These are phyloP conservation scores for Luscinia megarhynchos DNA, from an alignment of 2,797 vertebrate species.

Conservation along the genomic window DNA sequence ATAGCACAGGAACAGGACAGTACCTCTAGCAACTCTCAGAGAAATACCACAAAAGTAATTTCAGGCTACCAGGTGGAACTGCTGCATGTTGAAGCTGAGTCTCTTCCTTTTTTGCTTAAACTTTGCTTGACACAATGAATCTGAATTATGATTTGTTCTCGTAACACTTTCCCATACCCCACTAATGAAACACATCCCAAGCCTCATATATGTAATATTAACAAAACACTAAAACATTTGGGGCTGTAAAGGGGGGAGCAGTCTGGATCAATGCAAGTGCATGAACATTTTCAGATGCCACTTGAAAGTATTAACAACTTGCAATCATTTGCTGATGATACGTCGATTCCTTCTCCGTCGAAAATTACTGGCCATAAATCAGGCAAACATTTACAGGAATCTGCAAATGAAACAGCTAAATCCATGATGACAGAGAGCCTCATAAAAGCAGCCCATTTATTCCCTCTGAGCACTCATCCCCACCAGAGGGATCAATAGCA, in stretches of 20 bases:
- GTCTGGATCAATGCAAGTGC: slow-evolving; percentile 80
- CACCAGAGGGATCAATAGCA: slow-evolving; percentile 80
- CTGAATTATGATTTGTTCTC: slow-evolving; percentile 15
- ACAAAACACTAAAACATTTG: slow-evolving; percentile 52
- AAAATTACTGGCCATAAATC: slow-evolving; percentile 88
- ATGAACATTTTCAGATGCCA: slow-evolving; percentile 78
- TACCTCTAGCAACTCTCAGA: not conserved
- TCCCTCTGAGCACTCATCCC: slow-evolving; percentile 78
- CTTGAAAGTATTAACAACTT: slow-evolving; percentile 81
- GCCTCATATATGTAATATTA: not conserved
- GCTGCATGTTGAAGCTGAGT: not conserved
- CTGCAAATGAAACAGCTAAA: slow-evolving; percentile 87
- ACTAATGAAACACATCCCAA: not conserved
- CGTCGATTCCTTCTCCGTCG: slow-evolving; percentile 73
- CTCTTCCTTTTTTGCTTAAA: not conserved
- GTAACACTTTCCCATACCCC: not conserved
- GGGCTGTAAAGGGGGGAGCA: slow-evolving; percentile 73
- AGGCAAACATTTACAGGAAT: slow-evolving; percentile 87
- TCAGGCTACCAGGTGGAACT: not conserved
- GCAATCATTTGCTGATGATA: slow-evolving; percentile 76
- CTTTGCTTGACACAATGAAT: not conserved
- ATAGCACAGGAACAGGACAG: not conserved
- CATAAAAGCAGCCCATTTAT: slow-evolving; percentile 83
- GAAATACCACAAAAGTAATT: not conserved
- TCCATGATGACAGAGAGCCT: slow-evolving; percentile 85